Conservation (phyloP, 2,113 vertebrate species). For the Bostrychus sinensis region DNA sequence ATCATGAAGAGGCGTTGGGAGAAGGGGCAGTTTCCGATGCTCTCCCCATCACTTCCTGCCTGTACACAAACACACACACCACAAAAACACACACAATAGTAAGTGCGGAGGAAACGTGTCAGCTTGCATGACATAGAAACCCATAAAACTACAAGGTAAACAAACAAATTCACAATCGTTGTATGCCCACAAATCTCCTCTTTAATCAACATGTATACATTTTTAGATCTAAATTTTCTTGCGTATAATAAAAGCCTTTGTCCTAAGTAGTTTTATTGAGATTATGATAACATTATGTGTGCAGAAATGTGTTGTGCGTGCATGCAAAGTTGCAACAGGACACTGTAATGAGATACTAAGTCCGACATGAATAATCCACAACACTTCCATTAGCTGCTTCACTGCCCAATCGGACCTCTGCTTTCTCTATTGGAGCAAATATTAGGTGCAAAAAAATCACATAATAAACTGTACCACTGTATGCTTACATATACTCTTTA, state of each 20-base stretch:
- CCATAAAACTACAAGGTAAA: not conserved
- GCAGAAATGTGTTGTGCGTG: slow-evolving; percentile 2
- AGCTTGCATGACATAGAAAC: not conserved
- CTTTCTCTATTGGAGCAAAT: not conserved
- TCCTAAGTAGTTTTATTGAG: no score
- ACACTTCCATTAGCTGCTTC: slow-evolving; percentile 66
- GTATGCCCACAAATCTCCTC: no score
- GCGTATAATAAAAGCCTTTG: no score
- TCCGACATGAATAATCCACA: slow-evolving; percentile 74
- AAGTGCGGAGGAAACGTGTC: not conserved
- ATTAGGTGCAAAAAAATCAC: slow-evolving; percentile 18
- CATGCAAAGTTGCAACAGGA: slow-evolving; percentile 42
- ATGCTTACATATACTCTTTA: not conserved
- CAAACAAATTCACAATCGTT: no score
- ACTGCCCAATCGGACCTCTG: slow-evolving; percentile 43
- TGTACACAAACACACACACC: slow-evolving; percentile 59
- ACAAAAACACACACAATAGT: slow-evolving; percentile 27
- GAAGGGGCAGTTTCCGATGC: slow-evolving; percentile 97
- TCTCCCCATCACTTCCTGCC: slow-evolving; percentile 95
- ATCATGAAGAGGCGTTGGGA: slow-evolving; percentile 98
- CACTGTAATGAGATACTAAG: slow-evolving; percentile 61
- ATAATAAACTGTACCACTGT: not conserved
- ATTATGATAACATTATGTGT: not conserved
- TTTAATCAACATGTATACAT: no score
- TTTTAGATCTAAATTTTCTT: no score